Evolutionary conservation across 1,140 invertebrate species (phyloP), one percentile per base, ranked within the genome.

Genomic region (Drosophila hydei): DNA sequence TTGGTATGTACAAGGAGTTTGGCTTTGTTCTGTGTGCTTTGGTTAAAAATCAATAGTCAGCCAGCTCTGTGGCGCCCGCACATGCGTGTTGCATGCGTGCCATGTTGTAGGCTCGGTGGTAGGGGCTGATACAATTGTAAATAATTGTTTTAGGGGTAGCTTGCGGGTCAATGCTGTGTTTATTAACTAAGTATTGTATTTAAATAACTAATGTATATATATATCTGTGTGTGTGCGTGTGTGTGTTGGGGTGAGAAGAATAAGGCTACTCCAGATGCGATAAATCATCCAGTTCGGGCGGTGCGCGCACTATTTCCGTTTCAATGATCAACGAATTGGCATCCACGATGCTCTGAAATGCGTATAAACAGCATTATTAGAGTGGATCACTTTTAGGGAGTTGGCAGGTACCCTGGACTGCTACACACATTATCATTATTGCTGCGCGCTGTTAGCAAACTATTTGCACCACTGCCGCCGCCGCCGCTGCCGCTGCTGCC

Each of bases 241-340:
- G 8, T 8, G 3, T 27, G 25, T 27, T 33, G 16, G 23, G 21
- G 11, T 8, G 48, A 21, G 25, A n/a, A 25, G 23, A 30, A 19
- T 65, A 65, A 67, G 62, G 42, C 68, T 78, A 90, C 51, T 91
- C 90, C 83, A 91, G 72, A 77, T 91, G 90, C 33, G 90, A 87
- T 43, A 91, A 76, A 75, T 91, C 90, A 71, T 91, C 90, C 61
- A 77, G 73, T 58, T 87, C 83, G 36, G 90, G 90, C 52, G 90
- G 83, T 23, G 68, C 72, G 38, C 89, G 83, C 40, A 90, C 77
- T 27, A 90, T 73, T 74, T 91, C 90, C 58, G 90, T 90, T 71
- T 91, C 90, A 76, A 91, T 91, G 48, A 91, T 91, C 58, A 91
- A 70, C 14, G 90, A 85, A 77, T 68, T 90, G 52, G 69, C 72